Conservation (phyloP, 2,888 invertebrate genomes). For the Eledona agricola region DNA sequence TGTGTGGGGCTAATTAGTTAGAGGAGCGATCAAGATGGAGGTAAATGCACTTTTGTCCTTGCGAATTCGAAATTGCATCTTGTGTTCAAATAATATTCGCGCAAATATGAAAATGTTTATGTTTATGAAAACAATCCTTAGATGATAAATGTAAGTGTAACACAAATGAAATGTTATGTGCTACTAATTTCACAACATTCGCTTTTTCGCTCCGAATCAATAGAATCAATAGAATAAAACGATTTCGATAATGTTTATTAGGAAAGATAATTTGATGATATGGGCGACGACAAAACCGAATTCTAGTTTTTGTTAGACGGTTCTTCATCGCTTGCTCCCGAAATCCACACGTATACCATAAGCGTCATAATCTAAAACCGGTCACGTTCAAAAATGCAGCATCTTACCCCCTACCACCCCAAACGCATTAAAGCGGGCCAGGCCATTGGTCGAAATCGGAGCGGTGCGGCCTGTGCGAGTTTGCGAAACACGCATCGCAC, state of each 20-base stretch:
- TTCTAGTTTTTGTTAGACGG: neutral
- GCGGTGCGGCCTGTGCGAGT: slow-evolving; percentile 58
- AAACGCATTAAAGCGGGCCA: slow-evolving; percentile 57
- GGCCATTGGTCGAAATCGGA: slow-evolving; percentile 59
- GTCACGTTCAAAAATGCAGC: slow-evolving; percentile 61
- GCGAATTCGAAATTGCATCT: slow-evolving; percentile 53
- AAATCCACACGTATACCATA: slow-evolving; percentile 44
- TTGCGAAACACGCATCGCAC: slow-evolving; percentile 58
- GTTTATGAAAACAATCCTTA: no score
- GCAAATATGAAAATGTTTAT: slow-evolving; percentile 6
- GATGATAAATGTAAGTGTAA: no score
- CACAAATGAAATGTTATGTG: no score
- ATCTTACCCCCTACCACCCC: slow-evolving; percentile 59
- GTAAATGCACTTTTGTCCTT: slow-evolving; percentile 63
- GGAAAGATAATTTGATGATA: no score
- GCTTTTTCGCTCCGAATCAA: no score
- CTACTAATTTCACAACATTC: no score
- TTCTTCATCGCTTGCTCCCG: slow-evolving; percentile 21
- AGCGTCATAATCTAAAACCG: slow-evolving; percentile 53
- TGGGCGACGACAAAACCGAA: neutral
- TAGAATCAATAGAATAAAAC: no score
- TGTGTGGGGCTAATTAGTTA: slow-evolving; percentile 43
- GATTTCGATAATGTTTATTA: no score
- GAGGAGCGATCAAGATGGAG: slow-evolving; percentile 51
- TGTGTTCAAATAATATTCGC: slow-evolving; percentile 48